Evolutionary conservation across 2,113 vertebrate genomes (phyloP), one percentile per base, ranked within the genome.

Genomic region (Strix aluco): DNA sequence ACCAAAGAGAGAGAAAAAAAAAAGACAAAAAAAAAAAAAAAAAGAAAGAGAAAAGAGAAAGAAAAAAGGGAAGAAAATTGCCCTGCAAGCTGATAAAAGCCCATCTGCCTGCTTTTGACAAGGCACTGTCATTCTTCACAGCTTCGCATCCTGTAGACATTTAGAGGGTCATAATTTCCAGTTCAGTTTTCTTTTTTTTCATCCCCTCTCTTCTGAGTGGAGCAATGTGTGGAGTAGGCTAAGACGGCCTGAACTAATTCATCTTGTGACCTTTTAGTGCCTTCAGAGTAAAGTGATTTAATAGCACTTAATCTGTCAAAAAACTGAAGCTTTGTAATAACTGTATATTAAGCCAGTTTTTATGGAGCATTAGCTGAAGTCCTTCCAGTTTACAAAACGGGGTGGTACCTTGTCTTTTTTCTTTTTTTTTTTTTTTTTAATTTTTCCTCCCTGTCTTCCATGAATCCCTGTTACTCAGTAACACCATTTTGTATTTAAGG

Each of bases 221-320:
- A 97, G 79, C 81, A 93, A 84, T 22, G 63, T 96, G 84, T 96
- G 75, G 97, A 98, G 96, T 86, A 92, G 96, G 97, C 94, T 97
- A 97, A 98, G 97, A 96, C 42, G 86, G 96, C 81, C 96, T 96
- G 94, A 98, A 98, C 98, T 97, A 98, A 98, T 98, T 98, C 96
- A 98, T 98, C 98, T 98, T 98, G 97, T 98, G 98, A 98, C 98
- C 98, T 98, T 98, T 98, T 96, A 97, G 96, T 90, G 97, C 97
- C 96, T 98, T 98, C 97, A 98, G 97, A 98, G 96, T 79, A 97
- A 98, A 98, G 97, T 98, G 98, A 98, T 98, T 98, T 98, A 98
- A 98, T 97, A 98, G 97, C 98, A 98, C 98, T 98, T 98, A 98
- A 98, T 98, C 98, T 98, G 98, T 98, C 98, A 98, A 97, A 97